These are phyloP conservation scores for Pocillopora grandis DNA, from an alignment of 92 coral and sea anemone genomes.

Conservation along the genomic window DNA sequence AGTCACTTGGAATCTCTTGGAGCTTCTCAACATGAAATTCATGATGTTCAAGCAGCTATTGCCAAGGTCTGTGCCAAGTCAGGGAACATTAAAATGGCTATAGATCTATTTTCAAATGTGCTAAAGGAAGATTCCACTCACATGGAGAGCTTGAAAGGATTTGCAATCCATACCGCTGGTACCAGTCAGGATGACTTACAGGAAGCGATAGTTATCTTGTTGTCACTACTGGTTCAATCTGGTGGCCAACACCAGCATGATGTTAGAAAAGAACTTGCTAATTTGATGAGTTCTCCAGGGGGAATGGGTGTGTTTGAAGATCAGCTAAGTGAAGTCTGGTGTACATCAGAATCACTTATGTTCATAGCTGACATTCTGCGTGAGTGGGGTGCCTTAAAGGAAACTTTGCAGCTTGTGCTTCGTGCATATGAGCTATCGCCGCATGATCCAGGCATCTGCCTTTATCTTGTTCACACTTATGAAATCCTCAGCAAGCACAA, in stretches of 20 bases:
- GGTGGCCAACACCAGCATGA: constrained; percentile 17
- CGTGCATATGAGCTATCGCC: constrained; percentile 39
- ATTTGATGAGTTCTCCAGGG: constrained; percentile 32
- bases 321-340: constrained; percentile 46
- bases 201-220: constrained; percentile 39
- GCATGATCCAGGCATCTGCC: constrained; percentile 44
- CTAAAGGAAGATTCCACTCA: constrained; percentile 37
- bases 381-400: constrained; percentile 38
- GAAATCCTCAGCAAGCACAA: constrained; percentile 49
- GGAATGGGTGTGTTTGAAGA: constrained; percentile 44
- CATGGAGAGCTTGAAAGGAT: constrained; percentile 35
- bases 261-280: constrained; percentile 33
- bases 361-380: constrained; percentile 52
- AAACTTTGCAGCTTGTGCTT: constrained; percentile 30
- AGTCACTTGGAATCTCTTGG: background rate
- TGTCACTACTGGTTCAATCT: constrained; percentile 40
- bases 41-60: constrained; percentile 34
- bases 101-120: constrained; percentile 31
- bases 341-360: constrained; percentile 41
- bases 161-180: constrained; percentile 46
- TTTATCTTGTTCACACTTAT: constrained; percentile 50
- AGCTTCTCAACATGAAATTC: constrained; percentile 21
- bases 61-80: constrained; percentile 32
- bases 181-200: constrained; percentile 35
- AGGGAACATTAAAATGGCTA: constrained; percentile 37